Evolutionary conservation across 2,113 vertebrate species (phyloP), one percentile per base, ranked within the genome.

Genomic region (Eptatretus burgeri): DNA sequence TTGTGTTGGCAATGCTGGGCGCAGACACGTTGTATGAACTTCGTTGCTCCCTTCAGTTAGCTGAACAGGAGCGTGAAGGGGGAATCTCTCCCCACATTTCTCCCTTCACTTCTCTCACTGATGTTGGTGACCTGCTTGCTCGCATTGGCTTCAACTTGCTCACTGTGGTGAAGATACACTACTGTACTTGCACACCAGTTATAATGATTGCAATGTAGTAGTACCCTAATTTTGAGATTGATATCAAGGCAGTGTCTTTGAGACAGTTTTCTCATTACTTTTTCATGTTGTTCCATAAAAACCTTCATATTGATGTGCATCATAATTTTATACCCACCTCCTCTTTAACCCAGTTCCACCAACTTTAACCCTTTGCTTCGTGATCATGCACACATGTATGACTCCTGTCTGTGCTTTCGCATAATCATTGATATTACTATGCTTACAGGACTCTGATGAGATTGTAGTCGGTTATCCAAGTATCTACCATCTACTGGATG

Each of bases 1-100:
- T 98, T 69, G 78, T 93, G 50, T 88, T 85, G 1, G 84, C 87
- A 1, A 82, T 93, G 83, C 74, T 81, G n/a, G 89, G 87, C 2
- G 89, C 86, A 0, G 86, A 94, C 64, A 84, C 84, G 0, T 78
- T 94, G 5, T 94, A 78, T 50, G 84, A 95, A 71, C 79, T 98
- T 66, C 80, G 86, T n/a, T 93, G 91, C 68, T 84, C 86, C 0
- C 75, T 98, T 65, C 86, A 95, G 71, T 76, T 95, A 50, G 85
- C 87, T 0, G 85, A 95, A 73, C 72, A 75, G 1, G 87, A 95
- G 75, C 73, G 89, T 51, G 87, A 93, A 74, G 87, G 87, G 1
- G 91, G 91, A 0, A 88, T 95, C 74, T 76, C 84, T 4, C 82
- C 87, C 10, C 86, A 83, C 1, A 63, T 94, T 8, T 95, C 86